Percentiles rank a stretch among this genome's conserved stretches.
Evolutionary conservation across 1,140 invertebrate genomes (phyloP).

Genomic region (Oncopodura yosiiana): DNA sequence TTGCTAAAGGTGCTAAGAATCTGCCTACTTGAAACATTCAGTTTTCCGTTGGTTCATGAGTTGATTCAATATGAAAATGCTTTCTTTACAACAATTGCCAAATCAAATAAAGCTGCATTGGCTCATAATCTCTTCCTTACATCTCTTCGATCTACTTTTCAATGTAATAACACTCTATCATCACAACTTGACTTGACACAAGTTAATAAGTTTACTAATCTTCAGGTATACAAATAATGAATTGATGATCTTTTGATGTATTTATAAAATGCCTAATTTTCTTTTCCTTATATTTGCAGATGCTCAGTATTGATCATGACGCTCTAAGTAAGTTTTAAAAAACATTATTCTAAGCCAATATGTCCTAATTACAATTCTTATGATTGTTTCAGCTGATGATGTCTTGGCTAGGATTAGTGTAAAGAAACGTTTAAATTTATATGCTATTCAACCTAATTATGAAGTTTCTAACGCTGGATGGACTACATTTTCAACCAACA

Average conservation of each 20-base stretch:
- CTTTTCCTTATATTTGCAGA: slow-evolving; percentile 11
- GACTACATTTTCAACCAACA: slow-evolving; percentile 14
- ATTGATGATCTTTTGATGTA: background rate
- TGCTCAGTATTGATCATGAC: slow-evolving; percentile 26
- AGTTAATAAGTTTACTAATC: slow-evolving; percentile 2
- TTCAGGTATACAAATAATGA: slow-evolving; percentile 11
- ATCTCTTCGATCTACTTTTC: slow-evolving; percentile 8
- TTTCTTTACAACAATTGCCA: slow-evolving; percentile 3
- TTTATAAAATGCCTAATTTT: background rate
- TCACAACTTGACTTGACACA: background rate
- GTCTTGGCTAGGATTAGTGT: slow-evolving; percentile 16
- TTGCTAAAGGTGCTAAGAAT: slow-evolving; percentile 5
- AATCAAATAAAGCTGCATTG: background rate
- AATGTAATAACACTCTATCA: background rate
- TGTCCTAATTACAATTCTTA: no score
- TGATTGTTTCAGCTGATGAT: no score
- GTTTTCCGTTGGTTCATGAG: slow-evolving; percentile 20
- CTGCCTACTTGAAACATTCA: slow-evolving; percentile 21
- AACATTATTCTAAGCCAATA: no score
- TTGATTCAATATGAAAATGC: background rate
- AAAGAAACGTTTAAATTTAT: slow-evolving; percentile 14
- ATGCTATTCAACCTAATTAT: slow-evolving; percentile 14
- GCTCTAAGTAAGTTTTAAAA: no score
- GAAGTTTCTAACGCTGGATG: slow-evolving; percentile 21
- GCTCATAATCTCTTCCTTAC: slow-evolving; percentile 17